phyloP scores from a whole-genome alignment of 2,888 invertebrate genomes.

The Ischnura elegans region DNA sequence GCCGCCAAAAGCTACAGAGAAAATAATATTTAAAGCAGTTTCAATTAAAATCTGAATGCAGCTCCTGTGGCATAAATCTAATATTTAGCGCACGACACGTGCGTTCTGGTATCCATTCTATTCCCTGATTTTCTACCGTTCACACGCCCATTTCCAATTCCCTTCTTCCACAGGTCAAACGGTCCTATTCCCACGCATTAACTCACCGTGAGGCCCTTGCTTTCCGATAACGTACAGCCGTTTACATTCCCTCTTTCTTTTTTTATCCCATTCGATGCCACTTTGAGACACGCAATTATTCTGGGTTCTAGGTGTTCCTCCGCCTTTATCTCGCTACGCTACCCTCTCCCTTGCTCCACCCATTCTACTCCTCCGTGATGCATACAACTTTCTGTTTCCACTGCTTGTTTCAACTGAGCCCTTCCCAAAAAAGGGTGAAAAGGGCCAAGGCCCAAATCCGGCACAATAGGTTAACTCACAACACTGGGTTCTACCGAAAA shows the following conservation, averaged over 20 bases:
- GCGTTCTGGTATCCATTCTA: too few relatives aligned
- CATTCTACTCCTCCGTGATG: too few relatives aligned
- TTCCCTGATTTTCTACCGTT: background rate
- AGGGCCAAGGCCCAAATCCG: too few relatives aligned
- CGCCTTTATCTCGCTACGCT: background rate
- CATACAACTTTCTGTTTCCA: background rate
- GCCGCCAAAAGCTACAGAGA: too few relatives aligned
- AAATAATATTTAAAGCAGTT: too few relatives aligned
- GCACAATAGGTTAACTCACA: too few relatives aligned
- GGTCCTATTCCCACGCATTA: background rate
- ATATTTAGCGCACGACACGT: too few relatives aligned
- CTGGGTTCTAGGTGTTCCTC: background rate
- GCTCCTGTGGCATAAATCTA: too few relatives aligned
- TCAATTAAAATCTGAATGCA: too few relatives aligned
- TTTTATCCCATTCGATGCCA: conserved; percentile 40
- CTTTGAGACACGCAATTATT: conserved; percentile 28
- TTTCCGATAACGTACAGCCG: conserved; percentile 37
- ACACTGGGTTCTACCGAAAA: too few relatives aligned
- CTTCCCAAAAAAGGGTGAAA: background rate
- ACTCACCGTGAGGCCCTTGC: background rate
- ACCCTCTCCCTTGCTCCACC: background rate
- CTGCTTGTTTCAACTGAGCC: background rate
- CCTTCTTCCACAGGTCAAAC: background rate
- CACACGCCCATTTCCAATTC: too few relatives aligned
- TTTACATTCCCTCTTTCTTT: conserved; percentile 38